A percentile compares a stretch with the other conserved stretches of the same genome.
phyloP scores from a whole-genome alignment of 2,888 invertebrate species.

The Cenopis cana region DNA sequence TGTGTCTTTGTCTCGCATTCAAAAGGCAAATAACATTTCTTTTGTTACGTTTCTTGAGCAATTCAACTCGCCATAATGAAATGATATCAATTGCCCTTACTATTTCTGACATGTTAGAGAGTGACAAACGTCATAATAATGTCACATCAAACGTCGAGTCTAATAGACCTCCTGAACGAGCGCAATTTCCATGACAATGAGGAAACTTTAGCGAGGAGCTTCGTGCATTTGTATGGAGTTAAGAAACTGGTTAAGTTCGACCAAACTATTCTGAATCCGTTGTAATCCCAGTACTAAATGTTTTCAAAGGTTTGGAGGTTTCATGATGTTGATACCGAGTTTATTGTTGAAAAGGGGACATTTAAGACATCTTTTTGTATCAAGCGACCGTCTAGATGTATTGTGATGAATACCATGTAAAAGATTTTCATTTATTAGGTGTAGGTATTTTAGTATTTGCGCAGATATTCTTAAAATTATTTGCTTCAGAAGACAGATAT shows the following conservation, averaged over 20 bases:
- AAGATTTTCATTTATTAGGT: neutral
- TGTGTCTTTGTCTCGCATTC: no score
- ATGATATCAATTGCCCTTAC: neutral
- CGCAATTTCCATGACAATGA: neutral
- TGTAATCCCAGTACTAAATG: constrained; percentile 24
- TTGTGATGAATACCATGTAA: no score
- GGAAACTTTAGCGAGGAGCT: neutral
- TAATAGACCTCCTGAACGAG: neutral
- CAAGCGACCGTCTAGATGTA: constrained; percentile 7
- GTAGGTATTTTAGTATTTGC: neutral
- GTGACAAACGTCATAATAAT: neutral
- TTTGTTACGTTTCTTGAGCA: no score
- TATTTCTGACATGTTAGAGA: neutral
- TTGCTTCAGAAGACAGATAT: no score
- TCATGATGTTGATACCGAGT: constrained; percentile 10
- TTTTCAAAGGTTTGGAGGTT: constrained; percentile 5
- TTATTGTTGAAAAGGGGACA: constrained; percentile 7
- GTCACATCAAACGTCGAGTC: neutral
- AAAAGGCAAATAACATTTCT: no score
- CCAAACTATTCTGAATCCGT: neutral
- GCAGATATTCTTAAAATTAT: neutral
- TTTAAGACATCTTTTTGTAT: constrained; percentile 17
- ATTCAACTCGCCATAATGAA: no score
- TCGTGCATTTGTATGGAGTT: neutral
- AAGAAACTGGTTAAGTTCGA: neutral